Evolutionary conservation across 37 sponge, comb jelly and placozoan genomes (phyloP).

Genomic region (Diacarnus erythraeanus): DNA sequence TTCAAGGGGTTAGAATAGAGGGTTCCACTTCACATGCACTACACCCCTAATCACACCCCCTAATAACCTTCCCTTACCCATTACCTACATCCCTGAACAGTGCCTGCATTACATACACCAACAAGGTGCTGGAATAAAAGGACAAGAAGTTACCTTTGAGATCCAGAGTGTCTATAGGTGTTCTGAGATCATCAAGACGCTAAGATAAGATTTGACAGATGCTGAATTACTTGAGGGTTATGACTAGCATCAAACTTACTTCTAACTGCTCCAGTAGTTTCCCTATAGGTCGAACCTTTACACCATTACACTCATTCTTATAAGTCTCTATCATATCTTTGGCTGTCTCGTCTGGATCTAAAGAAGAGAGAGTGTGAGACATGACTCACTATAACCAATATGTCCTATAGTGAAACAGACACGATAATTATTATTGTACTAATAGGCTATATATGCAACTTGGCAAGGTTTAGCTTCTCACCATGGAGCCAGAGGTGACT

Average conservation of each 20-base stretch:
- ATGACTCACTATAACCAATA: background rate
- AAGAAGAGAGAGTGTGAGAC: background rate
- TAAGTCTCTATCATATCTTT: constrained; percentile 66
- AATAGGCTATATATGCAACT: too few relatives aligned
- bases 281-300: constrained; percentile 52
- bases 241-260: constrained; percentile 23
- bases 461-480: too few relatives aligned
- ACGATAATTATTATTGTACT: too few relatives aligned
- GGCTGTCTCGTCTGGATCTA: constrained; percentile 69
- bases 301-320: constrained; percentile 51
- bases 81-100: too few relatives aligned
- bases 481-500: constrained; percentile 55
- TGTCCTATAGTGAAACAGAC: background rate
- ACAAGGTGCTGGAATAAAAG: background rate
- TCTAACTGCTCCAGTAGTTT: constrained; percentile 79
- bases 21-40: too few relatives aligned
- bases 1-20: too few relatives aligned
- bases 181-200: constrained; percentile 69
- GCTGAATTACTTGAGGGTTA: background rate
- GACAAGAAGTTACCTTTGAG: constrained; percentile 44
- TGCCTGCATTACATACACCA: too few relatives aligned
- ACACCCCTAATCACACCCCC: too few relatives aligned
- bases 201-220: background rate
- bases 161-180: constrained; percentile 79
- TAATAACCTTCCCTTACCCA: too few relatives aligned